A percentile compares a stretch with the other conserved stretches of the same genome.
phyloP scores from a whole-genome alignment of 2,797 vertebrate species.

The Labeo calbasu region DNA sequence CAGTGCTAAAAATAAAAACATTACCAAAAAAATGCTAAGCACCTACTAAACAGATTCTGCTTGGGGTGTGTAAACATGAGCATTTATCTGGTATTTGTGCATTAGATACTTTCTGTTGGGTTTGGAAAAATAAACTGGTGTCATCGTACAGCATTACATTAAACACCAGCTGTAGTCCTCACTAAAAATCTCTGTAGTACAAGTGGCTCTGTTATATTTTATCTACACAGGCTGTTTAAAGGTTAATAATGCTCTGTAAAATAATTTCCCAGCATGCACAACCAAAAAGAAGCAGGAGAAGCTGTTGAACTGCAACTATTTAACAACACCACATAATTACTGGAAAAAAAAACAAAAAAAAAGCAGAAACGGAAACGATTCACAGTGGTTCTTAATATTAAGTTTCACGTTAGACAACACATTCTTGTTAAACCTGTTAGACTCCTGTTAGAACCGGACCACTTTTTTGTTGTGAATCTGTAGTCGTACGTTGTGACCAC shows the following conservation, averaged over 20 bases:
- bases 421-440: constrained; percentile 54
- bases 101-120: constrained; percentile 54
- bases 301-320: constrained; percentile 39
- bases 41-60: constrained; percentile 7
- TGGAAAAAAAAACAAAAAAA: constrained; percentile 56
- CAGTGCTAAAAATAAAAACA: neutral
- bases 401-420: constrained; percentile 56
- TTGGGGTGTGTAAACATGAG: constrained; percentile 46
- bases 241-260: constrained; percentile 61
- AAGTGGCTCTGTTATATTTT: constrained; percentile 66
- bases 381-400: constrained; percentile 65
- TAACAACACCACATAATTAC: constrained; percentile 60
- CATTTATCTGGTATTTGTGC: constrained; percentile 53
- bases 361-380: constrained; percentile 8
- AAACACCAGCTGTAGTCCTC: constrained; percentile 72
- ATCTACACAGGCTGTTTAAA: constrained; percentile 59
- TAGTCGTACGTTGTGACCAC: constrained; percentile 24
- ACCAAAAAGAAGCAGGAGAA: constrained; percentile 41
- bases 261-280: constrained; percentile 62
- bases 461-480: constrained; percentile 47
- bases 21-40: neutral
- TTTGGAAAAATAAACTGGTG: constrained; percentile 44
- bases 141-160: constrained; percentile 47
- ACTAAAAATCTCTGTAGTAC: constrained; percentile 80
- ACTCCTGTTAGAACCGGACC: constrained; percentile 30